These are phyloP conservation scores for Trichonephila clavipes DNA, from an alignment of 1,140 invertebrate species.

Conservation along the genomic window DNA sequence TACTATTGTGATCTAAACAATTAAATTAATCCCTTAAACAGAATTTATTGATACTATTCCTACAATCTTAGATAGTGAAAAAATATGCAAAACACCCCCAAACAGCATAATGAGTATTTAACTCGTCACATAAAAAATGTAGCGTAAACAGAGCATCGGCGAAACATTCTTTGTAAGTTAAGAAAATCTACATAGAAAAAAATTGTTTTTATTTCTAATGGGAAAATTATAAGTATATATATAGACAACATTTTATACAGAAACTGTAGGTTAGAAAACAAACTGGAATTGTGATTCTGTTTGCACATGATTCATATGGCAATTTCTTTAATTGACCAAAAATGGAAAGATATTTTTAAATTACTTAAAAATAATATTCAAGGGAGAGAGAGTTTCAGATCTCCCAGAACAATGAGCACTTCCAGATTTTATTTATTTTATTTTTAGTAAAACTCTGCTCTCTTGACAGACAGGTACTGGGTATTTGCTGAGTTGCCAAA, in stretches of 20 bases:
- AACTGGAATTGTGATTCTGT: conserved; percentile 44
- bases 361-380: conserved; percentile 61
- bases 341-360: conserved; percentile 49
- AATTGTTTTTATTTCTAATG: conserved; percentile 3
- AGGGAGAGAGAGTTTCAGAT: conserved; percentile 46
- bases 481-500: conserved; percentile 50
- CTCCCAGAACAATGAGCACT: conserved; percentile 65
- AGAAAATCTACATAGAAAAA: conserved; percentile 29
- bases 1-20: conserved; percentile 45
- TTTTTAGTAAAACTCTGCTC: conserved; percentile 62
- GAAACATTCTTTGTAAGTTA: conserved; percentile 27
- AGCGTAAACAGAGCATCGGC: conserved; percentile 34
- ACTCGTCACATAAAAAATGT: conserved; percentile 39
- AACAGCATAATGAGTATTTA: conserved; percentile 40
- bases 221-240: not conserved
- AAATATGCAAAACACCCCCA: conserved; percentile 37
- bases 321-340: conserved; percentile 37
- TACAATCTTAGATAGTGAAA: conserved; percentile 39
- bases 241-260: not conserved
- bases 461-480: conserved; percentile 67
- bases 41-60: conserved; percentile 13
- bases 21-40: conserved; percentile 40
- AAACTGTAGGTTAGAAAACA: conserved; percentile 18
- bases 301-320: conserved; percentile 19
- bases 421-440: conserved; percentile 35